Evolutionary conservation across 2,113 vertebrate species (phyloP), one percentile per base, ranked within the genome.

Genomic region (Lamprotornis superbus): DNA sequence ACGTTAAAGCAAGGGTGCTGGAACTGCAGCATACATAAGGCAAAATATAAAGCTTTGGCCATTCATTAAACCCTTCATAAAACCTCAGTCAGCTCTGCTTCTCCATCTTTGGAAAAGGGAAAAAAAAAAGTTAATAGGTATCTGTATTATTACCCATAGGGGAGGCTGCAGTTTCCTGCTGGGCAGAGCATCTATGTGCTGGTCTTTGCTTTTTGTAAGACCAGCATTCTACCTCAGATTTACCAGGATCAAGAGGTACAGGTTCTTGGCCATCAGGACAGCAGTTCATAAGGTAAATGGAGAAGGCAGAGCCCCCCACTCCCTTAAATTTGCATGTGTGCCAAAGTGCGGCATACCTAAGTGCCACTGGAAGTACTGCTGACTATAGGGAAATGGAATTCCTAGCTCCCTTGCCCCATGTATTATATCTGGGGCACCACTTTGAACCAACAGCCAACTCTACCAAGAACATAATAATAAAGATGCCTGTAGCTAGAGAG

Each of bases 401-500:
- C 68, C 37, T 81, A 52, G 53, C 85, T 93, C 75, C 90, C 47
- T 64, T 63, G 85, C 82, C 87, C 73, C 89, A 5, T 0, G 0
- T 82, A 50, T 64, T 53, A 10, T 12, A 19, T 60, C 44, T 93
- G 92, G 95, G 89, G 90, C 90, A 95, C 94, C 96, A 95, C 91
- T 95, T 70, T 83, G 96, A 97, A 97, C 96, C 85, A 92, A 96
- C 53, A 95, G 95, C 96, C 97, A 95, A 97, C 94, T 88, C 97
- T 96, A 96, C 95, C 91, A 77, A 95, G 73, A 96, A 94, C 94
- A 97, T 91, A 95, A 95, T 96, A 89, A 95, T 89, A 89, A 90
- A 93, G 95, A 96, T 91, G 95, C 97, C 93, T 82, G 33, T 89
- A 88, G 87, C 96, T 97, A 97, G 73, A 94, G 90, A 96, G 86